Conservation (phyloP, 2,113 vertebrate species). For the Rhizomys pruinosus region DNA sequence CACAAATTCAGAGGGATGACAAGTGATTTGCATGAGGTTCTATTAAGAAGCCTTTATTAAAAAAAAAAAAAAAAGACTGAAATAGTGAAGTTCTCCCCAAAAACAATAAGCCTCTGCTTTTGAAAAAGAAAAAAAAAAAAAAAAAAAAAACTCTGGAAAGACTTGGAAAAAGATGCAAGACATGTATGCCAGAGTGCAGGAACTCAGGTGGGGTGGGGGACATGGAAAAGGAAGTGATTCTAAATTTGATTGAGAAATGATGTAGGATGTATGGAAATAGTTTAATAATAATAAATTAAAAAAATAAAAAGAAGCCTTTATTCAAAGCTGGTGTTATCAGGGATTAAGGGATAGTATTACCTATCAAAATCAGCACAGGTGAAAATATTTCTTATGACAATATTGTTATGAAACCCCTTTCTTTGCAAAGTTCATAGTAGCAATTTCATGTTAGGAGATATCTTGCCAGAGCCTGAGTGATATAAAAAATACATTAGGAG, state of each 20-base stretch:
- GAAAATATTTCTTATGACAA: background rate
- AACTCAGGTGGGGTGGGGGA: no score
- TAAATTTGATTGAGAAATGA: no score
- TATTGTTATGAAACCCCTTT: background rate
- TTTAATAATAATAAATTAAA: no score
- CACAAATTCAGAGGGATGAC: background rate
- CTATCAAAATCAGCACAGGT: background rate
- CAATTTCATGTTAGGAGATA: slow-evolving; percentile 61
- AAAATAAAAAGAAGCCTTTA: background rate
- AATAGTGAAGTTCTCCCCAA: no score
- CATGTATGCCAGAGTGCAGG: no score
- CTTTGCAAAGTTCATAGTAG: slow-evolving; percentile 51
- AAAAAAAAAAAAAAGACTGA: no score
- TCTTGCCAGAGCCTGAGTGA: slow-evolving; percentile 52
- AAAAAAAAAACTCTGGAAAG: no score
- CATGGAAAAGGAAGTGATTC: no score
- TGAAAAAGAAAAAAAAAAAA: no score
- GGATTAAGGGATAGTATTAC: background rate
- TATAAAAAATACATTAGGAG: slow-evolving; percentile 80
- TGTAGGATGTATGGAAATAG: no score
- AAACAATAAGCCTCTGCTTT: no score
- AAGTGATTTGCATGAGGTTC: background rate
- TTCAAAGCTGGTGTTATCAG: background rate
- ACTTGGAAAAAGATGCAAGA: no score
- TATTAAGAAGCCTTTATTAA: background rate